A percentile compares a stretch with the other conserved stretches of the same genome.
Conservation (phyloP, 2,797 vertebrate genomes). For the Prunella strophiata region DNA sequence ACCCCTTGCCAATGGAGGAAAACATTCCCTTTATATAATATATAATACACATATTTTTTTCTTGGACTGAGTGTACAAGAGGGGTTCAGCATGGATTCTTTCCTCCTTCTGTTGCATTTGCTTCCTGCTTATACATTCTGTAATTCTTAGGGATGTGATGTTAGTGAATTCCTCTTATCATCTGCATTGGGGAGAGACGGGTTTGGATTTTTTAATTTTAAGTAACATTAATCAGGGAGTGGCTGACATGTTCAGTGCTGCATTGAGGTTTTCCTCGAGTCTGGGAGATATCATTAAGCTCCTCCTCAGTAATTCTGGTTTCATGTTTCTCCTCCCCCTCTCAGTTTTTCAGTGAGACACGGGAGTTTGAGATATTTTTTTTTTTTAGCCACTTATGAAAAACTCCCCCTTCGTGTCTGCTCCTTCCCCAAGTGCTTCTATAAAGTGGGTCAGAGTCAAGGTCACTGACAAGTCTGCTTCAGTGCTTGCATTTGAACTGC, state of each 20-base stretch:
- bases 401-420: neutral
- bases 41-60: neutral
- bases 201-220: neutral
- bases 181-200: neutral
- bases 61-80: neutral
- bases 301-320: conserved; percentile 2
- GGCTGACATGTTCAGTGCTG: neutral
- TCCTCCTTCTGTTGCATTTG: neutral
- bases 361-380: neutral
- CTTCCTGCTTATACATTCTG: neutral
- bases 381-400: neutral
- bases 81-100: neutral
- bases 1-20: conserved; percentile 25
- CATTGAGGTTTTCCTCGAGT: neutral
- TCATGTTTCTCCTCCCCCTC: neutral
- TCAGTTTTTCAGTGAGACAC: neutral
- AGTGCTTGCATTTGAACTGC: conserved; percentile 18
- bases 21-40: conserved; percentile 10
- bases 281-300: neutral
- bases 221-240: neutral
- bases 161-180: neutral
- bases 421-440: conserved; percentile 2
- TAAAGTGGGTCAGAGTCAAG: conserved; percentile 32
- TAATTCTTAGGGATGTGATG: neutral
- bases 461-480: conserved; percentile 36